These are phyloP conservation scores for Drosophila emarginata DNA, from an alignment of 2,888 invertebrate species.

Conservation along the genomic window DNA sequence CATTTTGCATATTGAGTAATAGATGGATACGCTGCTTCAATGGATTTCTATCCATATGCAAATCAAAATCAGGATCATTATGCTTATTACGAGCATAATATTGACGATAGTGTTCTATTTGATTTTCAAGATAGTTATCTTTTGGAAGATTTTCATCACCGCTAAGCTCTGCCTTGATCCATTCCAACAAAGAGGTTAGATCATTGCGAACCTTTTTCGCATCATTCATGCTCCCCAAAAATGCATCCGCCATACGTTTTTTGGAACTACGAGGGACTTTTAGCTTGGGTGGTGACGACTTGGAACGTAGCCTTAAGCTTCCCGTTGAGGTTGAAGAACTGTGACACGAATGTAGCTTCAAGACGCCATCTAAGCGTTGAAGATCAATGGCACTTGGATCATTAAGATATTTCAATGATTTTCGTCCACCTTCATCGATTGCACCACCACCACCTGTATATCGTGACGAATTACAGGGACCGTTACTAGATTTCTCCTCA, in stretches of 20 bases:
- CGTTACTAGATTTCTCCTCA: too few relatives aligned
- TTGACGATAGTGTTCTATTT: conserved; percentile 64
- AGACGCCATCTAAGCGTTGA: neutral
- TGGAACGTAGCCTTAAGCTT: conserved; percentile 7
- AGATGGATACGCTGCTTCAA: conserved; percentile 64
- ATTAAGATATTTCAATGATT: neutral
- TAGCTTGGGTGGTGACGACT: conserved; percentile 16
- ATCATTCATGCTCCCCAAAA: neutral
- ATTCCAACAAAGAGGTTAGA: conserved; percentile 39
- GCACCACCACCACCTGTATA: neutral
- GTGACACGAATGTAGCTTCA: neutral
- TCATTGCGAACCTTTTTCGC: conserved; percentile 14
- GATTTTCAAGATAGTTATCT: conserved; percentile 67
- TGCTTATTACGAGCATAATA: conserved; percentile 50
- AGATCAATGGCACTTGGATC: neutral
- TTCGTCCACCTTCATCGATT: neutral
- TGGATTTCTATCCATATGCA: conserved; percentile 7
- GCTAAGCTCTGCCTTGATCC: conserved; percentile 68
- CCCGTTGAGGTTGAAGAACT: neutral
- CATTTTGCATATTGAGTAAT: conserved; percentile 75
- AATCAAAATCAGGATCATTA: conserved; percentile 28
- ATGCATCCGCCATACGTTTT: neutral
- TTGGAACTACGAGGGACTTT: neutral
- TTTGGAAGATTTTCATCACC: conserved; percentile 47
- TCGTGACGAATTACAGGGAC: too few relatives aligned